A percentile compares a stretch with the other conserved stretches of the same genome.
Conservation (phyloP, 2,888 invertebrate species). For the Lamellibrachia satsuma region DNA sequence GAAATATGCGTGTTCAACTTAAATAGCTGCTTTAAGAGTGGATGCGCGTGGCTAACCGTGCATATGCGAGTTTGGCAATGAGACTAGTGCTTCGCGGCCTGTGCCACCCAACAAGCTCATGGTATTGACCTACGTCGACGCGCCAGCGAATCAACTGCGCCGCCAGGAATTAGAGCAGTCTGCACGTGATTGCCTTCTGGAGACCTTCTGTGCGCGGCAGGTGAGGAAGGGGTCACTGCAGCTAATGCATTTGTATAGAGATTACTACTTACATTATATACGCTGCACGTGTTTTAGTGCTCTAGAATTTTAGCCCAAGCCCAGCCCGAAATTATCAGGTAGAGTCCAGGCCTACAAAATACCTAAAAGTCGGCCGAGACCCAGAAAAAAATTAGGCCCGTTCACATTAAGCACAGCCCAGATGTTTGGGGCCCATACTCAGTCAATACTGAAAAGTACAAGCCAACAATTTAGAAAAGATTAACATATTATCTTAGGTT, state of each 20-base stretch:
- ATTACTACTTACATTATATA: neutral
- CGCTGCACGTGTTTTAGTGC: no score
- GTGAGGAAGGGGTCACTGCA: conserved; percentile 1
- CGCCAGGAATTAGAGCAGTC: conserved; percentile 17
- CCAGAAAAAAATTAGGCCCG: no score
- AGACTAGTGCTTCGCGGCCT: neutral
- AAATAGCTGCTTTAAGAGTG: conserved; percentile 17
- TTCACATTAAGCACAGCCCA: no score
- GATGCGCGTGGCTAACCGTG: neutral
- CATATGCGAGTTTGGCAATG: conserved; percentile 3
- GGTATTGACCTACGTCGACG: conserved; percentile 7
- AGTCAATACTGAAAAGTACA: no score
- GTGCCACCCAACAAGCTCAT: neutral
- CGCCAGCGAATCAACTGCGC: conserved; percentile 5
- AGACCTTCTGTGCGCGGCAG: conserved; percentile 7
- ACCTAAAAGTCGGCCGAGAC: no score
- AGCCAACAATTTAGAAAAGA: no score
- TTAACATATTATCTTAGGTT: no score
- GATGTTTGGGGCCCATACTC: no score
- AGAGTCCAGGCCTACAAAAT: no score
- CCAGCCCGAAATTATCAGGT: no score
- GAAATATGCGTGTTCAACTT: neutral
- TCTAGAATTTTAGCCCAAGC: no score
- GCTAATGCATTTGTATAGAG: neutral
- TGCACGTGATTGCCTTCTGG: conserved; percentile 9